Evolutionary conservation across 2,797 vertebrate species (phyloP).

Genomic region (Cottoperca gobio): DNA sequence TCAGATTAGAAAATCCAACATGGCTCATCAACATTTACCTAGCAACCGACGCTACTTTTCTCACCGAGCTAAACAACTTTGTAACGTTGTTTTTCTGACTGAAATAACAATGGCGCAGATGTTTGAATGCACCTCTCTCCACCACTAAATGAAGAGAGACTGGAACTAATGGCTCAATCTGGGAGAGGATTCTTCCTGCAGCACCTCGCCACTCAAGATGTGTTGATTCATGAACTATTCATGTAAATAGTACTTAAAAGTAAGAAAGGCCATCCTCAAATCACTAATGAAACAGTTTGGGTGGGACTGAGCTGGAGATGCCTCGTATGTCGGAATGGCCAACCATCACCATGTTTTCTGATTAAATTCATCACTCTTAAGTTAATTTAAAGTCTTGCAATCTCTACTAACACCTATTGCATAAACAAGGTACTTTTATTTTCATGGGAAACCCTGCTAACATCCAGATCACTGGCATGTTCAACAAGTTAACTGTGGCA

Average conservation of each 20-base stretch:
- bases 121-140: not conserved
- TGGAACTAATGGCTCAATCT: not conserved
- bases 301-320: not conserved
- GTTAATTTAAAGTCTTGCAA: not conserved
- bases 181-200: not conserved
- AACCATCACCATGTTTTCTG: not conserved
- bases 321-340: too few relatives aligned
- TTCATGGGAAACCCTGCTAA: not conserved
- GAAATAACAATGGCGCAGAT: not conserved
- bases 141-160: not conserved
- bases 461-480: not conserved
- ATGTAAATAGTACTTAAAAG: not conserved
- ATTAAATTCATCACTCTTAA: not conserved
- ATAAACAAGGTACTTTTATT: not conserved
- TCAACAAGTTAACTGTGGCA: not conserved
- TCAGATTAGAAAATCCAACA: too few relatives aligned
- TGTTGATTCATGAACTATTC: conserved; percentile 1
- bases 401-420: not conserved
- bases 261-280: not conserved
- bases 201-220: not conserved
- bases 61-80: too few relatives aligned
- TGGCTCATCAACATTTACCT: too few relatives aligned
- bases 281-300: not conserved
- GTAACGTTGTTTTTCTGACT: too few relatives aligned
- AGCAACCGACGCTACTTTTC: too few relatives aligned